These are phyloP conservation scores for Symphodus melops DNA, from an alignment of 2,113 vertebrate species.

Conservation along the genomic window DNA sequence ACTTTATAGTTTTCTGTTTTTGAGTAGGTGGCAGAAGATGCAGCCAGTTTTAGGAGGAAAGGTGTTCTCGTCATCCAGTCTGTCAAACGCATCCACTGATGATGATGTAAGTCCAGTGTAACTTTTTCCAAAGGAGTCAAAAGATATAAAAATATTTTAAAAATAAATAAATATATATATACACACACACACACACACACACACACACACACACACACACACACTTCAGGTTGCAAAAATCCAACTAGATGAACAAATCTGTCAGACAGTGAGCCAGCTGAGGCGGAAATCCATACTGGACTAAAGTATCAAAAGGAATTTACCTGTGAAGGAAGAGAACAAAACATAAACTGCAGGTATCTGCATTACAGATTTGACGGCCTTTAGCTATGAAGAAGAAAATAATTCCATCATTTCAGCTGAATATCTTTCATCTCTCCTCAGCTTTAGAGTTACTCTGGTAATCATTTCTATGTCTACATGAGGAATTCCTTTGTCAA, in stretches of 20 bases:
- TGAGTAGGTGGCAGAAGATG: slow-evolving; percentile 1
- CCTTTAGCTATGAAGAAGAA: not conserved
- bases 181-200: too few species aligned
- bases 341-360: not conserved
- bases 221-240: slow-evolving; percentile 10
- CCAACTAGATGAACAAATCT: not conserved
- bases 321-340: not conserved
- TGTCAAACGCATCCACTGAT: slow-evolving; percentile 22
- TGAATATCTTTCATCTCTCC: slow-evolving; percentile 10
- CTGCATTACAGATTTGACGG: not conserved
- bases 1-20: not conserved
- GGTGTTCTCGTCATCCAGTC: not conserved
- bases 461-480: slow-evolving; percentile 1
- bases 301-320: not conserved
- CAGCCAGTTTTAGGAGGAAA: not conserved
- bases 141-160: slow-evolving; percentile 24
- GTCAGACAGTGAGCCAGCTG: not conserved
- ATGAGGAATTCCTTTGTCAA: slow-evolving; percentile 23
- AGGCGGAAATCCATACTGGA: slow-evolving; percentile 10
- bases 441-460: slow-evolving; percentile 8
- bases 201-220: too few species aligned
- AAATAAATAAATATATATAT: too few species aligned
- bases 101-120: slow-evolving; percentile 28
- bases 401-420: slow-evolving; percentile 8
- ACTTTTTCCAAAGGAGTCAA: slow-evolving; percentile 21